A percentile compares a stretch with the other conserved stretches of the same genome.
Evolutionary conservation across 1,140 invertebrate species (phyloP).

Genomic region (Tetranychus cinnabarinus): DNA sequence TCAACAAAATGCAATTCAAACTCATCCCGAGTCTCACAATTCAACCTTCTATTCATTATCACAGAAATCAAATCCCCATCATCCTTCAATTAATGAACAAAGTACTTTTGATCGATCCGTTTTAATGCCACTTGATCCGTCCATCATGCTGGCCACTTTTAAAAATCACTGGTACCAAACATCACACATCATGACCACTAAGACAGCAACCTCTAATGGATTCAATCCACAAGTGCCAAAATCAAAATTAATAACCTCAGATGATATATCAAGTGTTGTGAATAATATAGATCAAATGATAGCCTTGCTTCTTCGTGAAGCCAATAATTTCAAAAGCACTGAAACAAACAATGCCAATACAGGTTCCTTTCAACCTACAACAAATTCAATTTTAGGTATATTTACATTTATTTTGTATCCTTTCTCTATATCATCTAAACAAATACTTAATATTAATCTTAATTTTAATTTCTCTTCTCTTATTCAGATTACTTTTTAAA

Average conservation of each 20-base stretch:
- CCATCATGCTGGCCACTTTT: constrained; percentile 49
- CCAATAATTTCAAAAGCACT: constrained; percentile 28
- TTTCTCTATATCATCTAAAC: background rate
- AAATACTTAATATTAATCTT: background rate
- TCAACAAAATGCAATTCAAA: no score
- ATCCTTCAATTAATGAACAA: no score
- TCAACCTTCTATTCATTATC: no score
- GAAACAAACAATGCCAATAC: constrained; percentile 31
- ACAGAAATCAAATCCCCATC: no score
- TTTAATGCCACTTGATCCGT: no score
- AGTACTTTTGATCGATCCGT: no score
- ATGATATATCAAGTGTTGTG: constrained; percentile 67
- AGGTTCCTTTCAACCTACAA: background rate
- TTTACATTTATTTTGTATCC: background rate
- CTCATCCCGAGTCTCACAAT: no score
- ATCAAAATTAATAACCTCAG: constrained; percentile 18
- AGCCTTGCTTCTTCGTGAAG: constrained; percentile 59
- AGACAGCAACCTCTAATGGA: constrained; percentile 13
- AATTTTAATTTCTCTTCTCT: background rate
- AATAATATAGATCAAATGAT: constrained; percentile 80
- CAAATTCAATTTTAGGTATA: background rate
- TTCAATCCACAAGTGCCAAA: background rate
- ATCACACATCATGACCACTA: constrained; percentile 48
- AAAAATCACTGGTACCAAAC: constrained; percentile 83
- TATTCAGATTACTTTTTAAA: constrained; percentile 23